These are phyloP conservation scores for Halcyon senegalensis DNA, from an alignment of 2,113 vertebrate genomes.

Conservation along the genomic window DNA sequence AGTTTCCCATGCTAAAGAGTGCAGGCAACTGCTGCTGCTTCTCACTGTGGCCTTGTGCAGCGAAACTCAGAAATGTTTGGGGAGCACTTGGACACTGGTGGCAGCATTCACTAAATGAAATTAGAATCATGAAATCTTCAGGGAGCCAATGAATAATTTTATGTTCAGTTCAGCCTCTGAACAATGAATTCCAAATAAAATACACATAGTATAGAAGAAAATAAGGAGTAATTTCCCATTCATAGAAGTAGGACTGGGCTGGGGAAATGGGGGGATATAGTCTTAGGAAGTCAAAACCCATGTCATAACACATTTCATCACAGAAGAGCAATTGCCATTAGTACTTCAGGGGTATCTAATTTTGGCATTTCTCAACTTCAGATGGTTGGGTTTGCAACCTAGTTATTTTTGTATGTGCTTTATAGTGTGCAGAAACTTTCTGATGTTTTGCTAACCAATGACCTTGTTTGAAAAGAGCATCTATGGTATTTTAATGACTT, in stretches of 20 bases:
- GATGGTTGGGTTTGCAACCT: constrained; percentile 16
- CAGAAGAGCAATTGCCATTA: background rate
- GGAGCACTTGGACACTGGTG: background rate
- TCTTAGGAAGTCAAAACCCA: background rate
- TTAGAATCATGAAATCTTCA: background rate
- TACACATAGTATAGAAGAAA: background rate
- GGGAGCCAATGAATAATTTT: background rate
- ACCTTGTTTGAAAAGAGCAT: constrained; percentile 5
- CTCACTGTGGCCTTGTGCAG: accelerated
- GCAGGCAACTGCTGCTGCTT: background rate
- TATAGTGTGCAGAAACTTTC: background rate
- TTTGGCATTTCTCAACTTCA: constrained; percentile 25
- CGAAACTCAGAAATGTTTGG: background rate
- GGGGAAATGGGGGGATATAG: background rate
- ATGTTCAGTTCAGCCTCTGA: background rate
- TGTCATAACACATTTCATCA: constrained; percentile 49
- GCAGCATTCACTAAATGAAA: accelerated
- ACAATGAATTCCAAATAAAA: background rate
- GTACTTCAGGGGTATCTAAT: constrained; percentile 49
- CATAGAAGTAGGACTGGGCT: background rate
- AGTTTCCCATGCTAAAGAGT: background rate
- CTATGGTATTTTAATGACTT: constrained; percentile 4
- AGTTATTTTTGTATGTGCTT: constrained; percentile 12
- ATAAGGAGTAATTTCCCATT: background rate
- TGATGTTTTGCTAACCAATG: constrained; percentile 19